A percentile compares a stretch with the other conserved stretches of the same genome.
Conservation (phyloP, 92 coral and sea anemone genomes). For the Phenganax marumi region DNA sequence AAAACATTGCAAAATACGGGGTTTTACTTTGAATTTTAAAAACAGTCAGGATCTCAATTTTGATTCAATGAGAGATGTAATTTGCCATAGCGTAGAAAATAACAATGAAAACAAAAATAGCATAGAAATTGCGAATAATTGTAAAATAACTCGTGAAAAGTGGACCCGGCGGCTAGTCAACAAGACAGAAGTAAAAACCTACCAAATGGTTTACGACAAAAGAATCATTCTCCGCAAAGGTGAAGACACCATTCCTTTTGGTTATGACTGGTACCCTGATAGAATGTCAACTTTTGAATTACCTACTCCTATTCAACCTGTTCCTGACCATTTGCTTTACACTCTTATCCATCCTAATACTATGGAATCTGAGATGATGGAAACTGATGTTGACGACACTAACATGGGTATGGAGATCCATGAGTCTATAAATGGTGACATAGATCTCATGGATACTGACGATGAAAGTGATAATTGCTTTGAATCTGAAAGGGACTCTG, state of each 20-base stretch:
- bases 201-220: conserved; percentile 47
- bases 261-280: conserved; percentile 34
- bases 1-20: conserved; percentile 27
- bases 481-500: not conserved
- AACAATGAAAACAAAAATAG: not conserved
- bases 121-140: conserved; percentile 1
- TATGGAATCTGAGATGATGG: no score
- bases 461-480: not conserved
- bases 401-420: no score
- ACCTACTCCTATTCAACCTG: no score
- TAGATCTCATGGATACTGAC: not conserved
- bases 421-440: no score
- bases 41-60: conserved; percentile 23
- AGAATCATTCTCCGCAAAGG: conserved; percentile 34
- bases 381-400: no score
- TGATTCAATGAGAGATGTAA: conserved; percentile 33
- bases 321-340: not conserved
- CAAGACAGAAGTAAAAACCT: conserved; percentile 29
- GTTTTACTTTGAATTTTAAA: conserved; percentile 36
- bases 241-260: conserved; percentile 36
- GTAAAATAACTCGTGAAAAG: conserved; percentile 46
- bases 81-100: not conserved
- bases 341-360: not conserved
- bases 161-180: conserved; percentile 35
- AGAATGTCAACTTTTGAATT: no score